A percentile compares a stretch with the other conserved stretches of the same genome.
Conservation (phyloP, 2,888 invertebrate genomes). For the Colostygia pectinataria region DNA sequence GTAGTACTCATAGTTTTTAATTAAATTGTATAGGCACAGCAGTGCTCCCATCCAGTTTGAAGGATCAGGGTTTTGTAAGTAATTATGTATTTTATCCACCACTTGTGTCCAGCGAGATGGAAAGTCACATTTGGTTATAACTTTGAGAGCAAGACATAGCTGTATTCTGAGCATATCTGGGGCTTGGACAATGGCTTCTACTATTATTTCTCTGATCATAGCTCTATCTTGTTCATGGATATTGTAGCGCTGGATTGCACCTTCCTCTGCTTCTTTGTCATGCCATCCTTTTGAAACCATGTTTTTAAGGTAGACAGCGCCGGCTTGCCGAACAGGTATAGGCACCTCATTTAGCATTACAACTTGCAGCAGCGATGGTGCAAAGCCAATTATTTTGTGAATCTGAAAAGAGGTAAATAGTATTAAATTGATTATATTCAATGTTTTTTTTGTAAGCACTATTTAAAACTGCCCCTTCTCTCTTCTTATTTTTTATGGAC, state of each 20-base stretch:
- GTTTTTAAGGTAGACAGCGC: constrained; percentile 98
- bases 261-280: constrained; percentile 89
- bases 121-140: constrained; percentile 97
- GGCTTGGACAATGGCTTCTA: constrained; percentile 97
- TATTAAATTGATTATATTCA: too few species aligned
- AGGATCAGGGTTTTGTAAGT: constrained; percentile 94
- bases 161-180: constrained; percentile 96
- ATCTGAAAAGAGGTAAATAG: constrained; percentile 55
- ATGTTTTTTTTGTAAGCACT: too few species aligned
- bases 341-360: constrained; percentile 95
- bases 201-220: constrained; percentile 95
- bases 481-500: too few species aligned
- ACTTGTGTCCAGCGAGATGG: constrained; percentile 97
- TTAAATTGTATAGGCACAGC: constrained; percentile 95
- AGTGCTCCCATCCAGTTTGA: constrained; percentile 96
- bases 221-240: constrained; percentile 98
- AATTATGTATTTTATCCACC: constrained; percentile 97
- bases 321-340: constrained; percentile 96
- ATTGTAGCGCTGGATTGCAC: constrained; percentile 88
- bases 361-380: constrained; percentile 95
- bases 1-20: constrained; percentile 96
- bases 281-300: constrained; percentile 94
- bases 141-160: constrained; percentile 95
- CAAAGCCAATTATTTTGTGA: constrained; percentile 95
- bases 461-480: too few species aligned